phyloP scores from a whole-genome alignment of 1,140 invertebrate genomes.

The Papilio machaon region DNA sequence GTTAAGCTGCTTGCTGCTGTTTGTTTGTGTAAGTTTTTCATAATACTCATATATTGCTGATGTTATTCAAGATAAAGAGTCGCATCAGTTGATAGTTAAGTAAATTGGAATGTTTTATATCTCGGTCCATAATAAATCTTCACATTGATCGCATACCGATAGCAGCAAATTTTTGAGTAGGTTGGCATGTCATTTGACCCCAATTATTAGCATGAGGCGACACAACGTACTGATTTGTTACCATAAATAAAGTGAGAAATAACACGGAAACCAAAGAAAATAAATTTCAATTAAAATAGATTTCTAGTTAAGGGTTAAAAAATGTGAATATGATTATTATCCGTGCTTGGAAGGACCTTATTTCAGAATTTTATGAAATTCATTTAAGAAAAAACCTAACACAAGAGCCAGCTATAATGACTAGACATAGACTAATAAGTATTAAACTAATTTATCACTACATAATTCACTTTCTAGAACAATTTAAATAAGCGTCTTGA shows the following conservation, averaged over 20 bases:
- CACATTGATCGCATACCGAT: background rate
- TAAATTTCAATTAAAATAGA: too few species aligned
- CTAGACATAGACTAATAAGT: background rate
- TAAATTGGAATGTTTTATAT: background rate
- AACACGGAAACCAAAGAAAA: background rate
- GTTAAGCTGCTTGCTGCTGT: conserved; percentile 88
- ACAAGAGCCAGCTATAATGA: background rate
- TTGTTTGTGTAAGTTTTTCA: conserved; percentile 87
- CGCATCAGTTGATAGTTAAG: background rate
- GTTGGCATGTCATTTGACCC: conserved; percentile 28
- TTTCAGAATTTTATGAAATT: background rate
- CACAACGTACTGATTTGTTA: background rate
- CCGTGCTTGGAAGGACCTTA: background rate
- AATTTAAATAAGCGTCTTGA: background rate
- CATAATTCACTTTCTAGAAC: background rate
- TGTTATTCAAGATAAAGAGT: background rate
- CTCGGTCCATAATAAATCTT: background rate
- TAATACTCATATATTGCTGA: background rate
- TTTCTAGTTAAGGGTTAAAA: too few species aligned
- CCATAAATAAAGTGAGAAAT: background rate
- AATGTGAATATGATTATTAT: too few species aligned
- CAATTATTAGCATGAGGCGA: conserved; percentile 1
- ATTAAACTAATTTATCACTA: background rate
- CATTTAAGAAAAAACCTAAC: background rate
- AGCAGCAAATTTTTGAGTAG: conserved; percentile 6